phyloP scores from a whole-genome alignment of 92 coral and sea anemone species.

The Zoanthus solanderi region DNA sequence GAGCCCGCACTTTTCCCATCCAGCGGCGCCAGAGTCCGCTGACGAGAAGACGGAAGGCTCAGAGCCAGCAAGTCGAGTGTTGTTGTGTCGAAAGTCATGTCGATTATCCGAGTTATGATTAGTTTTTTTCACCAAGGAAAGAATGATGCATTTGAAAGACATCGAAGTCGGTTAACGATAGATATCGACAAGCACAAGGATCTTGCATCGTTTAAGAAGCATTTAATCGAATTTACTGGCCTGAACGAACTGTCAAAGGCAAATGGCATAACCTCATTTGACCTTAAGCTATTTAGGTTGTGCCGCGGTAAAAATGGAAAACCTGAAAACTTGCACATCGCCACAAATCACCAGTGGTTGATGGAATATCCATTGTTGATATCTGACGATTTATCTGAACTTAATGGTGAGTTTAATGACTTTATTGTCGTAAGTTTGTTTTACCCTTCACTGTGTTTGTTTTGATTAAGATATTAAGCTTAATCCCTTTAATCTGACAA shows the following conservation, averaged over 20 bases:
- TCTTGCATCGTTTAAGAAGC: slow-evolving; percentile 48
- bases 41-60: slow-evolving; percentile 48
- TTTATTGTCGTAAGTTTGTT: slow-evolving; percentile 6
- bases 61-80: slow-evolving; percentile 47
- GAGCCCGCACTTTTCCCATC: slow-evolving; percentile 45
- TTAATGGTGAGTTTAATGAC: slow-evolving; percentile 12
- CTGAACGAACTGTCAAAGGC: slow-evolving; percentile 35
- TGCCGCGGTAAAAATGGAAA: slow-evolving; percentile 23
- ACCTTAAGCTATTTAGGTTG: slow-evolving; percentile 30
- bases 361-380: slow-evolving; percentile 10
- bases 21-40: slow-evolving; percentile 49
- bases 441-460: slow-evolving; percentile 11
- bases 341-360: slow-evolving; percentile 10
- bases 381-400: slow-evolving; percentile 11
- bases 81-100: slow-evolving; percentile 46
- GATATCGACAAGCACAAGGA: slow-evolving; percentile 53
- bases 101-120: slow-evolving; percentile 42
- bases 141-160: slow-evolving; percentile 54
- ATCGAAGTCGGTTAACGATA: slow-evolving; percentile 44
- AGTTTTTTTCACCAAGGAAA: slow-evolving; percentile 50
- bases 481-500: slow-evolving; percentile 13
- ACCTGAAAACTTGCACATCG: slow-evolving; percentile 13
- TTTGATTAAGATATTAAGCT: slow-evolving; percentile 12
- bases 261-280: slow-evolving; percentile 11
- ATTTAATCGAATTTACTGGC: slow-evolving; percentile 48